Conservation (phyloP, 2,113 vertebrate species). For the Strix uralensis region DNA sequence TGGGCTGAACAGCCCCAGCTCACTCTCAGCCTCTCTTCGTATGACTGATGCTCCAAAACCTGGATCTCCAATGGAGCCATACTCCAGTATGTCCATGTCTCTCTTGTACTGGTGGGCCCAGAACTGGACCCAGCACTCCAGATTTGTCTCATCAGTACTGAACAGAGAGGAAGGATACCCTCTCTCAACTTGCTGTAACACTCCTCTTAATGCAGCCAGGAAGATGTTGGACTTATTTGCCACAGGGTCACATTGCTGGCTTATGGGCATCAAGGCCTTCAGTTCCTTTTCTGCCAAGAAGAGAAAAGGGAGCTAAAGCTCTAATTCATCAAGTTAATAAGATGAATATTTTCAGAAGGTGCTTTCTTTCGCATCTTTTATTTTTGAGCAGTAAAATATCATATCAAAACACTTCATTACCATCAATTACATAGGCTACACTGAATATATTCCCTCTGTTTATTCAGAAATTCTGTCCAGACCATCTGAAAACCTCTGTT, state of each 20-base stretch:
- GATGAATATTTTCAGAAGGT: neutral
- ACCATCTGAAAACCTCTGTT: neutral
- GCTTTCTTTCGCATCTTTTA: neutral
- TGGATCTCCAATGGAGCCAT: neutral
- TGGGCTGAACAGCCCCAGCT: neutral
- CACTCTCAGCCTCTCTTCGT: neutral
- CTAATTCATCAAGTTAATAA: neutral
- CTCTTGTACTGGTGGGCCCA: neutral
- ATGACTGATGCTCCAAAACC: neutral
- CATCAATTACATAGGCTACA: neutral
- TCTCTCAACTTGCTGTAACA: accelerated
- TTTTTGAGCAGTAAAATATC: neutral
- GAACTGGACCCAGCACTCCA: neutral
- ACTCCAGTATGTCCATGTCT: neutral
- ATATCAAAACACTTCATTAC: neutral
- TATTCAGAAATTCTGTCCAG: neutral
- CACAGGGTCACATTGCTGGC: neutral
- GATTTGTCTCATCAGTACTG: neutral
- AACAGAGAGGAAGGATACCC: neutral
- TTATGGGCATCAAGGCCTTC: neutral
- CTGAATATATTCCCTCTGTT: neutral
- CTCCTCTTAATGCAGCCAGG: neutral
- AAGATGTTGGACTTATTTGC: neutral
- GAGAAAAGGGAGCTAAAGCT: neutral
- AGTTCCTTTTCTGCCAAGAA: neutral